Base-by-base conservation (phyloP, 1,140 invertebrate species). In the Tribolium madens region DNA sequence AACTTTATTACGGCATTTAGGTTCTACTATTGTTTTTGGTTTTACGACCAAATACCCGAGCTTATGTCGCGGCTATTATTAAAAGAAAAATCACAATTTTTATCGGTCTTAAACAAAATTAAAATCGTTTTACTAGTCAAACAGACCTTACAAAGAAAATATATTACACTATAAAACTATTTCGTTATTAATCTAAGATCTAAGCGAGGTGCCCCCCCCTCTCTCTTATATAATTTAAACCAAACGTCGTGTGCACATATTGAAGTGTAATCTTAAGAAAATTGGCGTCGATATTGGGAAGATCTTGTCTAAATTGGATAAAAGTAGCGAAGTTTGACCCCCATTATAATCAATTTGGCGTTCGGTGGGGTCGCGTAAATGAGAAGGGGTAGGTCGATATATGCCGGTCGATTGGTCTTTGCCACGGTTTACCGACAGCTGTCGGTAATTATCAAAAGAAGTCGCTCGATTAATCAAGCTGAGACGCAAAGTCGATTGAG, bases 401-500 rank as follows among this genome's bases (percentile, higher is more conserved):
- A 21, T 57, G 18, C 52, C 57, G 26, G 57, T 64, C 57, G 57
- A 64, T 64, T 64, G 57, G 57, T 64, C 57, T 64, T 64, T 14
- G 57, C 57, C 26, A 64, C 57, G 36, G 57, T 64, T 64, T 64
- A 64, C 57, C 57, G 26, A 64, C 57, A 64, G 57, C 26, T 64
- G 57, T 64, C 57, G 26, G 57, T 64, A 64, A 64, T 64, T 64
- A 64, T 64, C 57, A 64, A 64, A 64, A 64, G 57, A 64, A 64
- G 57, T 33, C 17, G 52, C 57, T 21, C 57, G 57, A 64, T 64
- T 64, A 64, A 64, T 64, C 57, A 64, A 64, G 57, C 10, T n/a
- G 26, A 64, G 57, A 33, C 57, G 26, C 57, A 26, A 64, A 64
- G n/a, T 18, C 57, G 21, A 64, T 64, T 33, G 57, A 57, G 26